Percentiles rank a stretch among this genome's conserved stretches.
These are phyloP conservation scores for Eospalax fontanierii DNA, from an alignment of 2,797 vertebrate species.

Conservation along the genomic window DNA sequence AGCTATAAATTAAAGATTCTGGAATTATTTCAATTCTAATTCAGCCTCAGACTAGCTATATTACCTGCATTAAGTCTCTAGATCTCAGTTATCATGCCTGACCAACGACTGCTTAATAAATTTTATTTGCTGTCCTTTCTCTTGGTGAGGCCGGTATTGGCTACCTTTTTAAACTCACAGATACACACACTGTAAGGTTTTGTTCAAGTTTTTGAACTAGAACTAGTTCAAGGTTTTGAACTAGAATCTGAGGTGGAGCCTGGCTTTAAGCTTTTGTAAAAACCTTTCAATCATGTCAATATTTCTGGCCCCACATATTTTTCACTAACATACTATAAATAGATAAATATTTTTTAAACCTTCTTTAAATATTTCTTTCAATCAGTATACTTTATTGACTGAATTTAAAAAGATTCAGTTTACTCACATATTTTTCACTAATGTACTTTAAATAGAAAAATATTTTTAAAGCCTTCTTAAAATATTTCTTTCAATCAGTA, in stretches of 20 bases:
- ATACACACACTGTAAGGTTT: neutral
- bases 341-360: neutral
- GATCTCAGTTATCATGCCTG: neutral
- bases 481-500: conserved; percentile 30
- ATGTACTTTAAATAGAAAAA: neutral
- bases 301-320: neutral
- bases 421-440: neutral
- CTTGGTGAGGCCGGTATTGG: neutral
- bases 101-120: neutral
- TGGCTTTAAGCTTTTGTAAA: neutral
- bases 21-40: neutral
- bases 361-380: conserved; percentile 28
- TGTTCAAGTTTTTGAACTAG: too few relatives aligned
- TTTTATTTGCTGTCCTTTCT: neutral
- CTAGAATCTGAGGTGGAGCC: neutral
- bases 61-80: neutral
- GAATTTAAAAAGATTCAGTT: too few relatives aligned
- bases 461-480: neutral
- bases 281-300: neutral
- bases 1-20: neutral
- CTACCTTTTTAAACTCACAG: neutral
- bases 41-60: neutral
- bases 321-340: neutral
- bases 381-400: conserved; percentile 23
- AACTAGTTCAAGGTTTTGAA: too few relatives aligned